phyloP scores from a whole-genome alignment of 2,113 vertebrate genomes.

The Etheostoma spectabile region DNA sequence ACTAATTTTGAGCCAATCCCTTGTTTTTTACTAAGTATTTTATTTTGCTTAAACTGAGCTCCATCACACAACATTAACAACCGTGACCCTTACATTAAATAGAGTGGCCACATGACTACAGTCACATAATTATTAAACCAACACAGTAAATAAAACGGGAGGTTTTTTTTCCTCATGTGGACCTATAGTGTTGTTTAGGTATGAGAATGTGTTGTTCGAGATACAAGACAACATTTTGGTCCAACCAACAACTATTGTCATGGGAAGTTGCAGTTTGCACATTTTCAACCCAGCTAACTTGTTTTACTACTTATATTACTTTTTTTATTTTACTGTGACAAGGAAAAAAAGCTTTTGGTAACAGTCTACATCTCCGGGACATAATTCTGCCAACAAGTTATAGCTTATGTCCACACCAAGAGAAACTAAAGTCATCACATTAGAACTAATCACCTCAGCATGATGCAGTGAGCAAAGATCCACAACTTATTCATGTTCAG shows the following conservation, averaged over 20 bases:
- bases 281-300: background rate
- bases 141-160: too few relatives aligned
- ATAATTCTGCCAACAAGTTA: slow-evolving; percentile 3
- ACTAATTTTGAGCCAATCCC: too few relatives aligned
- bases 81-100: too few relatives aligned
- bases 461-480: slow-evolving; percentile 45
- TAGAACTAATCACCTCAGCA: slow-evolving; percentile 40
- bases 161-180: too few relatives aligned
- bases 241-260: background rate
- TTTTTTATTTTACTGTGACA: background rate
- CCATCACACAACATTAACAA: too few relatives aligned
- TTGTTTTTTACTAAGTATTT: too few relatives aligned
- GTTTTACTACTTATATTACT: background rate
- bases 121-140: too few relatives aligned
- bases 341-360: background rate
- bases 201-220: too few relatives aligned
- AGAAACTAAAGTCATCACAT: slow-evolving; percentile 30
- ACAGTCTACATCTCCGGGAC: slow-evolving; percentile 8
- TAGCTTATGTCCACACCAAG: slow-evolving; percentile 4
- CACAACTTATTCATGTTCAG: slow-evolving; percentile 49
- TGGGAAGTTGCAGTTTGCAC: background rate
- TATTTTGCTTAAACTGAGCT: too few relatives aligned
- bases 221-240: background rate
- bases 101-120: too few relatives aligned
- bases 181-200: too few relatives aligned